These are phyloP conservation scores for Megaceryle torquata DNA, from an alignment of 2,113 vertebrate species.

Conservation along the genomic window DNA sequence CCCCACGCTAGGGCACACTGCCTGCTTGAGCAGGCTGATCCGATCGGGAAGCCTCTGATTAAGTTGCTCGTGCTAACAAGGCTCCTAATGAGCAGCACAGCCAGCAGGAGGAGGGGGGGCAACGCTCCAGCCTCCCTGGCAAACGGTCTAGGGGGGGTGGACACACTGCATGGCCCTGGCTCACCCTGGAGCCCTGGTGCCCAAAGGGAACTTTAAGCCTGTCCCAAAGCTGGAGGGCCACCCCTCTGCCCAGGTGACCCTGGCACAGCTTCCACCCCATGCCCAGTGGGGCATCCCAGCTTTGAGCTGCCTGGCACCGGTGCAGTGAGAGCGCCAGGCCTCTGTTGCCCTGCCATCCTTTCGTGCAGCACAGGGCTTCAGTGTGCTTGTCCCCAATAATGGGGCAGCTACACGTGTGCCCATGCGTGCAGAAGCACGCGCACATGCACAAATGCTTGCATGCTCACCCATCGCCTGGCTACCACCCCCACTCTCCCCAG, in stretches of 20 bases:
- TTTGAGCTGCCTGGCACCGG: neutral
- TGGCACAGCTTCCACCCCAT: neutral
- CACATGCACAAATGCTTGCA: neutral
- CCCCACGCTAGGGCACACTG: neutral
- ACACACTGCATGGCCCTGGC: rapidly evolving
- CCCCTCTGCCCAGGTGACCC: neutral
- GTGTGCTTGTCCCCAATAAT: neutral
- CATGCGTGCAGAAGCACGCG: neutral
- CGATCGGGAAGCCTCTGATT: neutral
- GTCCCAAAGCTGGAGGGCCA: neutral
- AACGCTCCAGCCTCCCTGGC: neutral
- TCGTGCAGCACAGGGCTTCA: neutral
- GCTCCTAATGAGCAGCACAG: constrained; percentile 14
- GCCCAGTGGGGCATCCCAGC: neutral
- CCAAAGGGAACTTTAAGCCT: neutral
- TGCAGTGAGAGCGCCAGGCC: neutral
- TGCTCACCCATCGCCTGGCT: neutral
- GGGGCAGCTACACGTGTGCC: constrained; percentile 3
- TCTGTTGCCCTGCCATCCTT: neutral
- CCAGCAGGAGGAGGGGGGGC: neutral
- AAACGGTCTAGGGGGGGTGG: neutral
- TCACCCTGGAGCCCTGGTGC: neutral
- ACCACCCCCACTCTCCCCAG: neutral
- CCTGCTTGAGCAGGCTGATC: constrained; percentile 16
- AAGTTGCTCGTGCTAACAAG: constrained; percentile 21